Conservation (phyloP, 2,113 vertebrate genomes). For the Strix aluco region DNA sequence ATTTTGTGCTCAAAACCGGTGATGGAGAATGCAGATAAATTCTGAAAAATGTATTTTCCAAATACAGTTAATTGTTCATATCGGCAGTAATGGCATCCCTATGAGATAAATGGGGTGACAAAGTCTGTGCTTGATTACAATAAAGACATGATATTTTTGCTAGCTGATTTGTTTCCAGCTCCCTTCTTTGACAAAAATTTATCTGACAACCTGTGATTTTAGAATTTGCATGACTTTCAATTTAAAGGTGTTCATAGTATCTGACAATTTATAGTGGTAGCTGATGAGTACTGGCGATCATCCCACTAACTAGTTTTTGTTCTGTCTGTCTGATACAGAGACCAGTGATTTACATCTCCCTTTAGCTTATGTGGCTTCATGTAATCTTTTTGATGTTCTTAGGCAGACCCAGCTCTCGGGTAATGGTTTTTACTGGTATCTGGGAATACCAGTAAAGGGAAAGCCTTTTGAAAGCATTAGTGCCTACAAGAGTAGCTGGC, state of each 20-base stretch:
- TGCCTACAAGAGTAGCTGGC: not conserved
- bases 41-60: conserved; percentile 6
- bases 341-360: not conserved
- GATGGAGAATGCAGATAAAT: not conserved
- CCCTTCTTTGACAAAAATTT: not conserved
- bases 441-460: not conserved
- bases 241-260: not conserved
- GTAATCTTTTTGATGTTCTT: not conserved
- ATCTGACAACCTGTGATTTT: not conserved
- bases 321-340: not conserved
- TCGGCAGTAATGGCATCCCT: not conserved
- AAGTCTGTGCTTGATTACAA: not conserved
- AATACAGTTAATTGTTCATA: not conserved
- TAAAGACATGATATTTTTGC: not conserved
- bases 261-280: not conserved
- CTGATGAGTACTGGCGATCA: not conserved
- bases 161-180: not conserved
- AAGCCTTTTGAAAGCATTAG: not conserved
- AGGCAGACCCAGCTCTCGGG: not conserved
- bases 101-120: not conserved
- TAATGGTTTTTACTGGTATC: not conserved
- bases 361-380: not conserved
- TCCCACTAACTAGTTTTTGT: not conserved
- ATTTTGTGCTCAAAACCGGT: not conserved
- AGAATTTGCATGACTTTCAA: not conserved